Conservation (phyloP, 2,113 vertebrate species). For the rat (Rattus norvegicus) region DNA sequence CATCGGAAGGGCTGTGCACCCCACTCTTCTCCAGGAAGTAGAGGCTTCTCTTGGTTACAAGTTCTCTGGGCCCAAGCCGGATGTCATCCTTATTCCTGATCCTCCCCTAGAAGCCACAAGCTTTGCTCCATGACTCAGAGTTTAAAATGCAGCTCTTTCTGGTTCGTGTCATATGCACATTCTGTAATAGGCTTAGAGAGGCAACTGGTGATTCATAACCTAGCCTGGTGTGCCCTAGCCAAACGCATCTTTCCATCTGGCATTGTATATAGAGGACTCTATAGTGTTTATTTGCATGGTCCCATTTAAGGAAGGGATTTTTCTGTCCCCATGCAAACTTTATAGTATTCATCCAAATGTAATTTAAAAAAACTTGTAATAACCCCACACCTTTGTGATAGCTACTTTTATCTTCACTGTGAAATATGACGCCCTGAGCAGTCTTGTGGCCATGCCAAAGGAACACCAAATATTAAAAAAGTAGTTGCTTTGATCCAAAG, state of each 20-base stretch:
- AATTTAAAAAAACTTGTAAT: background rate
- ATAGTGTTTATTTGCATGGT: background rate
- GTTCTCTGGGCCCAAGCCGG: background rate
- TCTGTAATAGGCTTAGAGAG: conserved; percentile 19
- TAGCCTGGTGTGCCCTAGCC: background rate
- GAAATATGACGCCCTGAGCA: conserved; percentile 12
- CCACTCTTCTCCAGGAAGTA: background rate
- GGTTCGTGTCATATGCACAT: conserved; percentile 39
- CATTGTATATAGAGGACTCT: background rate
- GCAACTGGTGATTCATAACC: conserved; percentile 1
- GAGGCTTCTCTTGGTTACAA: conserved; percentile 22
- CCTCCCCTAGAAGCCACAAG: conserved; percentile 32
- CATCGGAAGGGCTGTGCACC: background rate
- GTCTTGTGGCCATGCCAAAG: background rate
- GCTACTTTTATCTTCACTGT: background rate
- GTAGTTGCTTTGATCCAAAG: conserved; percentile 50
- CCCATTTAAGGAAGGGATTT: background rate
- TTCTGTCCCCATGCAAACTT: background rate
- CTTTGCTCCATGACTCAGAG: conserved; percentile 24
- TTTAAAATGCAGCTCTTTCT: conserved; percentile 59
- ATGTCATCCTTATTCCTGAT: background rate
- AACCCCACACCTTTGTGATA: background rate
- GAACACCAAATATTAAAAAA: background rate
- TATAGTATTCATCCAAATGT: background rate
- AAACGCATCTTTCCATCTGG: background rate